phyloP scores from a whole-genome alignment of 2,113 vertebrate genomes.

The Daboia siamensis region DNA sequence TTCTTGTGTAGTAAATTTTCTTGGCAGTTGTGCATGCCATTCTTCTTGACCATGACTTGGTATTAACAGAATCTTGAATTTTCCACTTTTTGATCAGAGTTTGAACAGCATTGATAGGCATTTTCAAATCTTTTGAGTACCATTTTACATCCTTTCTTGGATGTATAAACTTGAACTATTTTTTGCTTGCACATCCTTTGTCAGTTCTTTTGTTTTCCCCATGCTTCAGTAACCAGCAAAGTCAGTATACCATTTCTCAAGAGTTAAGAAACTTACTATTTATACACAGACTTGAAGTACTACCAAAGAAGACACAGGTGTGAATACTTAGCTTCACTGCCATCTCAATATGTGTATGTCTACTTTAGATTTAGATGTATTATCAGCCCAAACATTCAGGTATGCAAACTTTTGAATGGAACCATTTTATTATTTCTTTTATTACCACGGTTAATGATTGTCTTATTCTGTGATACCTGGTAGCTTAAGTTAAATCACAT shows the following conservation, averaged over 20 bases:
- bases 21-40: background rate
- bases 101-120: background rate
- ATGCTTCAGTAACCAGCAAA: background rate
- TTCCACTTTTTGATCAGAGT: background rate
- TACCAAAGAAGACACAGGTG: background rate
- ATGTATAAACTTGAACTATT: background rate
- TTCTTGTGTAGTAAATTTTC: background rate
- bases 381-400: background rate
- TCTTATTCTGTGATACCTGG: background rate
- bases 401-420: background rate
- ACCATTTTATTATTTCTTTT: background rate
- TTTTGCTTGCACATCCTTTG: background rate
- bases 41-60: background rate
- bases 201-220: background rate
- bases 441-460: background rate
- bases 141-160: background rate
- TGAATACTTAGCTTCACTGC: background rate
- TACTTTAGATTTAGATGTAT: background rate
- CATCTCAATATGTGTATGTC: background rate
- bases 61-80: background rate
- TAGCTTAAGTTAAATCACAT: background rate
- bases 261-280: background rate
- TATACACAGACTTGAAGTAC: background rate
- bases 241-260: background rate
- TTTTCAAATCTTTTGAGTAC: background rate